Percentiles rank a stretch among this genome's conserved stretches.
phyloP scores from a whole-genome alignment of 2,797 vertebrate genomes.

The Philypnodon macrostomus region DNA sequence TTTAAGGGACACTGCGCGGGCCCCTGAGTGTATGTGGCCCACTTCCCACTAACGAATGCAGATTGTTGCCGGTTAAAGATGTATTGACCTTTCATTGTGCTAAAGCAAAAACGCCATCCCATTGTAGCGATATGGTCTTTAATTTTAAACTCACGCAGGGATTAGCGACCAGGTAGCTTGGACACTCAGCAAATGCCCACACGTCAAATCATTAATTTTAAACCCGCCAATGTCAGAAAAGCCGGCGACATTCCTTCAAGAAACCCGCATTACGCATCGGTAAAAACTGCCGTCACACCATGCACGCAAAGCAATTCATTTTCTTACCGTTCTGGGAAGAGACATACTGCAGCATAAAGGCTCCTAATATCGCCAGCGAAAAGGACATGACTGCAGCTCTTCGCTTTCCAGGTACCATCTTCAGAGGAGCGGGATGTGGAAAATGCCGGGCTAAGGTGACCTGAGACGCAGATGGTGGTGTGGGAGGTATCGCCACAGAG shows the following conservation, averaged over 20 bases:
- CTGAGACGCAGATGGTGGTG: constrained; percentile 30
- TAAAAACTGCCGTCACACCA: neutral
- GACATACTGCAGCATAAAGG: constrained; percentile 72
- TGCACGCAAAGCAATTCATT: constrained; percentile 3
- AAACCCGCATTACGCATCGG: constrained; percentile 16
- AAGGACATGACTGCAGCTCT: constrained; percentile 70
- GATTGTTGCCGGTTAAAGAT: constrained; percentile 44
- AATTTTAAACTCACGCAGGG: neutral
- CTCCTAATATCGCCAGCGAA: constrained; percentile 63
- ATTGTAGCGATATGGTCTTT: neutral
- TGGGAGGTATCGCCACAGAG: constrained; percentile 23
- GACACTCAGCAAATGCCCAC: constrained; percentile 4
- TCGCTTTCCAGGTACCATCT: constrained; percentile 63
- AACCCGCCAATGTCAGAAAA: constrained; percentile 10
- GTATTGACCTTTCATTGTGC: constrained; percentile 27
- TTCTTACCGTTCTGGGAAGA: constrained; percentile 77
- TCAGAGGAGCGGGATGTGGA: constrained; percentile 24
- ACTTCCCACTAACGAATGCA: constrained; percentile 36
- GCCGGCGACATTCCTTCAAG: constrained; percentile 13
- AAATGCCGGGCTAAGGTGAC: constrained; percentile 42
- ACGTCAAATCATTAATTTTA: constrained; percentile 12
- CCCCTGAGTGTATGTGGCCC: constrained; percentile 55
- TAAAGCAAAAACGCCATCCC: neutral
- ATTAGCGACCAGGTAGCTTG: constrained; percentile 18
- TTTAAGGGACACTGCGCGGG: constrained; percentile 58